Evolutionary conservation across 2,888 invertebrate genomes (phyloP).

Genomic region (Pecten maximus): DNA sequence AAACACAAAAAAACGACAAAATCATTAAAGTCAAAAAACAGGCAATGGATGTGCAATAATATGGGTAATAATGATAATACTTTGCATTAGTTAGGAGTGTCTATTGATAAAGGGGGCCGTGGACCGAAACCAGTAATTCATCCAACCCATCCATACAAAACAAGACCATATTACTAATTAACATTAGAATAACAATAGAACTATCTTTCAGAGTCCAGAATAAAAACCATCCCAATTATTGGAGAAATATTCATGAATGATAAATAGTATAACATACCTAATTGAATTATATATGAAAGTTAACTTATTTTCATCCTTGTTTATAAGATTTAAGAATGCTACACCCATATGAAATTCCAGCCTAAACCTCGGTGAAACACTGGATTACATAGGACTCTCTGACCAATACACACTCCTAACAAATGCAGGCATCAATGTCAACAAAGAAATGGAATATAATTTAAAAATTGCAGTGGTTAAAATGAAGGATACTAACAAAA

Average conservation of each 20-base stretch:
- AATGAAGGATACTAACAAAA: background rate
- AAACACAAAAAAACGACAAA: slow-evolving; percentile 34
- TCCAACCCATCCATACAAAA: no score
- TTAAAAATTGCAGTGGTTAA: slow-evolving; percentile 31
- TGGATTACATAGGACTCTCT: background rate
- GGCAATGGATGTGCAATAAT: slow-evolving; percentile 32
- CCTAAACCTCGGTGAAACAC: background rate
- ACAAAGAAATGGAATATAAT: background rate
- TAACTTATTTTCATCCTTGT: no score
- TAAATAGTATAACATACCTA: no score
- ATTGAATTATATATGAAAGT: no score
- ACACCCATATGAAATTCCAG: no score
- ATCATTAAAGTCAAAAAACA: slow-evolving; percentile 20
- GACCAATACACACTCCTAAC: background rate
- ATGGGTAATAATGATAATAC: slow-evolving; percentile 7
- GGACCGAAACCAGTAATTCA: no score
- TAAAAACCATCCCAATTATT: no score
- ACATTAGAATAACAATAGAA: no score
- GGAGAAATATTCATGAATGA: no score
- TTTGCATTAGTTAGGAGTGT: background rate
- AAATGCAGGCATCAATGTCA: slow-evolving; percentile 5
- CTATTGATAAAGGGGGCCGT: background rate
- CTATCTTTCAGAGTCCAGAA: no score
- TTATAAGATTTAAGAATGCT: no score
- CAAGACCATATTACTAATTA: no score